Evolutionary conservation across 2,113 vertebrate genomes (phyloP), one percentile per base, ranked within the genome.

Genomic region (Odontophorus gujanensis): DNA sequence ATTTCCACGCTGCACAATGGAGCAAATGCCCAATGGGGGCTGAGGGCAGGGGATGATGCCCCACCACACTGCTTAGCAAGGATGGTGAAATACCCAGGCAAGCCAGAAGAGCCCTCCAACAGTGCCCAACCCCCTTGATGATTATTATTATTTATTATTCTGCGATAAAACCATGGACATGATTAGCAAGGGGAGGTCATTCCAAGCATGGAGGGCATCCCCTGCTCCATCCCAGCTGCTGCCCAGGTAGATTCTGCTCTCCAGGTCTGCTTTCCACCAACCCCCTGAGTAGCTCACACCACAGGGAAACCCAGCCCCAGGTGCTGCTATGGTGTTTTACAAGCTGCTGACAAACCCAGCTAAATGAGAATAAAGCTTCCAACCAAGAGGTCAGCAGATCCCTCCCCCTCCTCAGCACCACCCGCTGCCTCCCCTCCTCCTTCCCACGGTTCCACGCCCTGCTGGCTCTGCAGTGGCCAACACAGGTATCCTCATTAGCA

Each of bases 401-500:
- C 75, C 61, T 17, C 32, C 90, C 71, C 71, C 7, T 4, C 72
- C 82, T 65, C 84, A 59, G 89, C 74, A 80, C 88, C 81, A 57
- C 65, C 51, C 67, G 43, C 66, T 34, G 40, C 58, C 72, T 42
- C 81, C 10, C 57, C 42, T 81, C 67, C 58, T 66, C 24, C 83
- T 43, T 15, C n/a, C 47, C 36, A 83, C 3, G 2, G 15, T 53
- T 30, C 3, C 81, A 88, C 86, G 86, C 30, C 90, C 88, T 51
- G 0, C 43, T 69, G 65, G 85, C 92, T 87, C 90, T 75, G 93
- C 84, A 87, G 92, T 42, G 81, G 73, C 81, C 45, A 0, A 51
- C 87, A 5, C 80, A 92, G 83, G 92, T 84, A 89, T 84, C 89
- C 93, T 92, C 92, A 47, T 77, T 45, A 79, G 85, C 48, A 71